Evolutionary conservation across 2,113 vertebrate genomes (phyloP).

Genomic region (Dasypus novemcinctus): DNA sequence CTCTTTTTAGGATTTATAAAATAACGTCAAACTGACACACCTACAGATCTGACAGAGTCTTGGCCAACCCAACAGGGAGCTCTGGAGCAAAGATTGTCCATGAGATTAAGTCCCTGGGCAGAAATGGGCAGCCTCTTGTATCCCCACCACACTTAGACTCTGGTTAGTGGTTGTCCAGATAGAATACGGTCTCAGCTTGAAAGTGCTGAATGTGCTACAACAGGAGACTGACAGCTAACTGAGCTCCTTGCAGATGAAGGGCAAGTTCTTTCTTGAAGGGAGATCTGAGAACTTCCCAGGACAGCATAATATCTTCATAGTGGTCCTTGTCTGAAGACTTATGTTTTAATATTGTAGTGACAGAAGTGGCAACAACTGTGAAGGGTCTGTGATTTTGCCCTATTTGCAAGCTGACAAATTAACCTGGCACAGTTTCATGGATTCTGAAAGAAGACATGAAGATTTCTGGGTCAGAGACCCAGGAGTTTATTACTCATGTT

Average conservation of each 20-base stretch:
- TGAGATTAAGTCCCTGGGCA: background rate
- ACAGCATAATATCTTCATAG: background rate
- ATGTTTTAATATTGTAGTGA: background rate
- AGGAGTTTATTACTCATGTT: background rate
- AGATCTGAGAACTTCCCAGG: background rate
- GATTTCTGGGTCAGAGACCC: background rate
- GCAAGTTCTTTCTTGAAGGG: background rate
- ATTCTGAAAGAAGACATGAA: background rate
- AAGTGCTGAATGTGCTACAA: background rate
- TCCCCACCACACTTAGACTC: background rate
- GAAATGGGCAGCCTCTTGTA: background rate
- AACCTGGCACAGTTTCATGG: background rate
- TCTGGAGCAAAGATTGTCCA: background rate
- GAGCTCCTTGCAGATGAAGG: background rate
- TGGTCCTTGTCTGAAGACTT: background rate
- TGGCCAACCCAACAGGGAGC: background rate
- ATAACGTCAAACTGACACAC: too few relatives aligned
- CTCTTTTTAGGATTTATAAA: too few relatives aligned
- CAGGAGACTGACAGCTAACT: background rate
- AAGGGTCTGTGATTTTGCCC: background rate
- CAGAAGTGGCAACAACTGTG: background rate
- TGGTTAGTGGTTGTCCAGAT: background rate
- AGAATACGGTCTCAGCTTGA: background rate
- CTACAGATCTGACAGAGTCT: background rate
- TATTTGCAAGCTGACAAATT: background rate